Percentiles rank a stretch among this genome's conserved stretches.
phyloP scores from a whole-genome alignment of 2,113 vertebrate genomes.

The Cryptomyrus ogoouensis region DNA sequence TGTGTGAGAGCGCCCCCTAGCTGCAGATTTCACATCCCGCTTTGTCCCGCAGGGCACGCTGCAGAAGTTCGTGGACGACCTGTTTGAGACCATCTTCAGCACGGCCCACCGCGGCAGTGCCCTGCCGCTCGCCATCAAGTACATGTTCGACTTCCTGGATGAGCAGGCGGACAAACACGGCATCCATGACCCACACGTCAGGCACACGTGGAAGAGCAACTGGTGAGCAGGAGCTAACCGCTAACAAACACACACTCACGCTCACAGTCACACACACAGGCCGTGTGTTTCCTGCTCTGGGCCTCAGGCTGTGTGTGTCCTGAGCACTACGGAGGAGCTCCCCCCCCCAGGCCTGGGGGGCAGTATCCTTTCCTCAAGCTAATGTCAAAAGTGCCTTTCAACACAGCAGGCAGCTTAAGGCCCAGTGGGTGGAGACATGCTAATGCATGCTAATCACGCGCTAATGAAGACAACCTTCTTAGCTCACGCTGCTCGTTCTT shows the following conservation, averaged over 20 bases:
- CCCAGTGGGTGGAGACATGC: background rate
- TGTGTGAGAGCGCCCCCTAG: background rate
- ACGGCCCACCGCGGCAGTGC: slow-evolving; percentile 93
- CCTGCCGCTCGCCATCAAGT: slow-evolving; percentile 94
- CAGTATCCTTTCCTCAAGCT: background rate
- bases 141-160: slow-evolving; percentile 98
- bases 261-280: background rate
- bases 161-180: slow-evolving; percentile 94
- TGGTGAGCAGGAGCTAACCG: slow-evolving; percentile 67
- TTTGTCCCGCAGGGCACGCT: slow-evolving; percentile 74
- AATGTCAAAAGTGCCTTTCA: background rate
- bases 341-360: background rate
- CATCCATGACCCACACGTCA: slow-evolving; percentile 92
- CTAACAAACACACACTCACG: background rate
- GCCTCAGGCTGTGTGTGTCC: background rate
- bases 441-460: background rate
- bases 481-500: background rate
- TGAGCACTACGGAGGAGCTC: background rate
- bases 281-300: background rate
- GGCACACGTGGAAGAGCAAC: slow-evolving; percentile 99
- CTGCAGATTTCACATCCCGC: background rate
- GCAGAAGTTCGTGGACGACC: slow-evolving; percentile 97
- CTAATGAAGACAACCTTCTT: background rate
- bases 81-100: slow-evolving; percentile 99
- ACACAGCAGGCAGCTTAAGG: background rate